Percentiles rank a stretch among this genome's conserved stretches.
Conservation (phyloP, 2,797 vertebrate genomes). For the Eospalax fontanierii region DNA sequence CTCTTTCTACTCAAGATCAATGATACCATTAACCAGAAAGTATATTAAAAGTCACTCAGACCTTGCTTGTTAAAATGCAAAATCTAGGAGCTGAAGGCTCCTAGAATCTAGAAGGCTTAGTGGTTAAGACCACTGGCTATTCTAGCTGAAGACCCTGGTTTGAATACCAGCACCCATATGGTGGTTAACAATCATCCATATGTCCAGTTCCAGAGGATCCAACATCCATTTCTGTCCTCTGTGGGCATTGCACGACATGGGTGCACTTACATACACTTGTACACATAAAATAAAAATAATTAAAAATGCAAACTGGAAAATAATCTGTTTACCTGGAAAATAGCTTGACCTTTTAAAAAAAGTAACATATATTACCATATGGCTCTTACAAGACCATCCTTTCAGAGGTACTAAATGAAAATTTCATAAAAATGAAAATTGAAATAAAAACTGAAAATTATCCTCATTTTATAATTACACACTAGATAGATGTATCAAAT, state of each 20-base stretch:
- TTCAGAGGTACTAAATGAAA: background rate
- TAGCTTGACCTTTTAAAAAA: constrained; percentile 40
- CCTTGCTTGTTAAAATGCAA: background rate
- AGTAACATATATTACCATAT: constrained; percentile 60
- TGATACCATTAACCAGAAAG: background rate
- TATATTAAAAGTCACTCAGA: constrained; percentile 26
- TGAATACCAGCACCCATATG: no score
- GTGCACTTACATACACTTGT: no score
- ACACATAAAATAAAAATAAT: no score
- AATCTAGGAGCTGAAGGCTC: no score
- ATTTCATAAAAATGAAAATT: constrained; percentile 38
- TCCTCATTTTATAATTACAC: background rate
- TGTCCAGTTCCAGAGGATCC: no score
- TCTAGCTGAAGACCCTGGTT: no score
- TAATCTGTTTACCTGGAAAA: constrained; percentile 44
- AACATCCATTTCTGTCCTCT: no score
- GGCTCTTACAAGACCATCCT: constrained; percentile 4
- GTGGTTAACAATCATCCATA: no score
- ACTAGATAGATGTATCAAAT: background rate
- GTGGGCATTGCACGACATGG: no score
- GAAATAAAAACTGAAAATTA: background rate
- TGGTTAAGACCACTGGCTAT: no score
- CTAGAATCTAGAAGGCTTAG: no score
- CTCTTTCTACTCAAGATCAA: background rate
- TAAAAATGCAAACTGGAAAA: constrained; percentile 41